Evolutionary conservation across 2,113 vertebrate species (phyloP), one percentile per base, ranked within the genome.

Genomic region (Melanocharis versteri): DNA sequence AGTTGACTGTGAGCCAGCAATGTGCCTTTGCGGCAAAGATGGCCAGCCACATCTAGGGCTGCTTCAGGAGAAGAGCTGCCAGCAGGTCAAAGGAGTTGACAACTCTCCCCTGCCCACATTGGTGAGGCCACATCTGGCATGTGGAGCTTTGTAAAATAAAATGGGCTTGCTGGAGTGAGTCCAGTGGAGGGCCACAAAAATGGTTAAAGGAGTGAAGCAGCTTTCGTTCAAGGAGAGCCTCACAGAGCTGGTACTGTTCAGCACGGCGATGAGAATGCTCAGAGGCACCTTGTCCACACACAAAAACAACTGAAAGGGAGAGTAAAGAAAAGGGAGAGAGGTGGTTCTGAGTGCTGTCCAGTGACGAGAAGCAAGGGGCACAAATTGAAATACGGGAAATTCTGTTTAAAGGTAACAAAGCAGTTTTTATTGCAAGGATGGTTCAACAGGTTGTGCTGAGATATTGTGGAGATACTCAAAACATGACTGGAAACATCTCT

Each of bases 181-280:
- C 33, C 28, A 31, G 26, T 23, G 28, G n/a, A 87, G 17, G 11
- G 17, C 35, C 33, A 42, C 0, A 0, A 54, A 50, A 10, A 20
- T 15, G 7, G 24, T 28, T 42, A 60, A 53, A 68, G 24, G 50
- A 47, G 8, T 27, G 53, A 77, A 81, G 23, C 5, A 51, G 6
- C 14, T 14, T 57, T 72, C 33, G 13, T 35, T 9, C 2, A 16
- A 37, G 11, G 20, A 31, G 54, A 53, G 47, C n/a, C 53, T 60
- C 39, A 54, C n/a, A 53, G 54, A 54, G 24, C 9, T 83, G 47
- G 23, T 7, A 16, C 13, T 54, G 22, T 15, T 58, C 81, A 68
- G 39, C 3, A 31, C 3, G 0, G 14, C 50, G 18, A 42, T 0
- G 0, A 45, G 35, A 91, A 76, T 6, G 15, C 31, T 66, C 28